Conservation (phyloP, 2,797 vertebrate genomes). For the Rhincodon typus region DNA sequence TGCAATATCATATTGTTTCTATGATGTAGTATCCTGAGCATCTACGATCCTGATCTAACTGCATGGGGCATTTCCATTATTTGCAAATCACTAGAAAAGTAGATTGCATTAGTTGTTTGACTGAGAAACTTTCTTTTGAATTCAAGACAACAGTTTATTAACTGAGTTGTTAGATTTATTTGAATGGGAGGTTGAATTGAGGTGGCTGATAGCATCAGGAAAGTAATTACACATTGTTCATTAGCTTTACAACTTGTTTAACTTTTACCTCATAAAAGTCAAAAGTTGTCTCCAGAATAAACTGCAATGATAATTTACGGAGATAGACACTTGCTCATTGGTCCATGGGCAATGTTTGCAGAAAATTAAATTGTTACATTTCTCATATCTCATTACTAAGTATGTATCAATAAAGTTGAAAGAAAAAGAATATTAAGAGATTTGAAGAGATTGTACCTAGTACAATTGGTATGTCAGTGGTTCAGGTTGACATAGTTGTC, state of each 20-base stretch:
- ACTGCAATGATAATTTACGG: background rate
- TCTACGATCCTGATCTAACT: background rate
- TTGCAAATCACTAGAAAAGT: background rate
- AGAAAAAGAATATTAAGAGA: background rate
- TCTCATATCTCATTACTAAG: background rate
- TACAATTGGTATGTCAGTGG: background rate
- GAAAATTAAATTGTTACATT: background rate
- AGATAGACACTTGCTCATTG: background rate
- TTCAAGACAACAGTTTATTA: background rate
- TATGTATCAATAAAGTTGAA: background rate
- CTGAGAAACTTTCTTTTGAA: background rate
- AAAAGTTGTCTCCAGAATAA: background rate
- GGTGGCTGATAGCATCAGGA: background rate
- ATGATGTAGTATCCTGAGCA: background rate
- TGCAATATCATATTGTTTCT: background rate
- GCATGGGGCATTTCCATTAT: background rate
- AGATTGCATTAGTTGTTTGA: background rate
- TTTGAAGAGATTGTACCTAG: background rate
- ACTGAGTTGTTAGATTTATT: conserved; percentile 1
- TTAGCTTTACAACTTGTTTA: background rate
- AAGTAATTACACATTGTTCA: background rate
- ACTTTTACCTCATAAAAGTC: background rate
- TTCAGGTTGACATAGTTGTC: background rate
- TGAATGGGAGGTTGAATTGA: background rate
- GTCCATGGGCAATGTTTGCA: background rate